phyloP scores from a whole-genome alignment of 2,113 vertebrate genomes.

The Brevimyrus niger region DNA sequence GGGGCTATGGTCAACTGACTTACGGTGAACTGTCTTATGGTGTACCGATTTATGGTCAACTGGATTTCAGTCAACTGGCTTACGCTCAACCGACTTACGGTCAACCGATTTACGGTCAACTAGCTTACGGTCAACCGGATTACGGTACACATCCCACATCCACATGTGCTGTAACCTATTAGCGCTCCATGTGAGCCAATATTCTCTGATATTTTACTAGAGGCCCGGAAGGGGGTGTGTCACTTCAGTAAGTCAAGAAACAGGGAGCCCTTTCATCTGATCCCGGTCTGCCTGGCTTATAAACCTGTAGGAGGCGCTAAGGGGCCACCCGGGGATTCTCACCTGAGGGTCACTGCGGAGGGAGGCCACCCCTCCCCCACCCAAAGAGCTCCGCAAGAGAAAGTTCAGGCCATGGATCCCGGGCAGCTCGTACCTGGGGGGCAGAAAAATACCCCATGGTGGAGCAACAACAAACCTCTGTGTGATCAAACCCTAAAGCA shows the following conservation, averaged over 20 bases:
- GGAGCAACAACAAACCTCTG: background rate
- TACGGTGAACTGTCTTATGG: too few species aligned
- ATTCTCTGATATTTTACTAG: background rate
- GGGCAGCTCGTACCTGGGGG: slow-evolving; percentile 70
- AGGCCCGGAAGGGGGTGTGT: background rate
- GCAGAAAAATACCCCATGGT: background rate
- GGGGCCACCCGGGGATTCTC: slow-evolving; percentile 30
- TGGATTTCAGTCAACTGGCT: too few species aligned
- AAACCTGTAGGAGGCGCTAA: slow-evolving; percentile 20
- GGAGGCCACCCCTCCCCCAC: slow-evolving; percentile 73
- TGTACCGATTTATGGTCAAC: background rate
- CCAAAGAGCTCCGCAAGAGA: slow-evolving; percentile 69
- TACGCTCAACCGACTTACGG: too few species aligned
- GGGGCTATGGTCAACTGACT: background rate
- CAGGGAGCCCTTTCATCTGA: slow-evolving; percentile 34
- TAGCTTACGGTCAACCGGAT: too few species aligned
- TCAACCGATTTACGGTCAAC: too few species aligned
- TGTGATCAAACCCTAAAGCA: background rate
- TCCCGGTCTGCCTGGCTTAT: slow-evolving; percentile 25
- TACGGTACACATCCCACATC: background rate
- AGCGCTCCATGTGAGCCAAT: background rate
- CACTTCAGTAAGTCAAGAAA: slow-evolving; percentile 5
- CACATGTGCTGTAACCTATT: background rate
- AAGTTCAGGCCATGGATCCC: slow-evolving; percentile 76
- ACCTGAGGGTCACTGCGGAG: slow-evolving; percentile 80